A percentile compares a stretch with the other conserved stretches of the same genome.
These are phyloP conservation scores for Hyla sarda DNA, from an alignment of 2,113 vertebrate species.

Conservation along the genomic window DNA sequence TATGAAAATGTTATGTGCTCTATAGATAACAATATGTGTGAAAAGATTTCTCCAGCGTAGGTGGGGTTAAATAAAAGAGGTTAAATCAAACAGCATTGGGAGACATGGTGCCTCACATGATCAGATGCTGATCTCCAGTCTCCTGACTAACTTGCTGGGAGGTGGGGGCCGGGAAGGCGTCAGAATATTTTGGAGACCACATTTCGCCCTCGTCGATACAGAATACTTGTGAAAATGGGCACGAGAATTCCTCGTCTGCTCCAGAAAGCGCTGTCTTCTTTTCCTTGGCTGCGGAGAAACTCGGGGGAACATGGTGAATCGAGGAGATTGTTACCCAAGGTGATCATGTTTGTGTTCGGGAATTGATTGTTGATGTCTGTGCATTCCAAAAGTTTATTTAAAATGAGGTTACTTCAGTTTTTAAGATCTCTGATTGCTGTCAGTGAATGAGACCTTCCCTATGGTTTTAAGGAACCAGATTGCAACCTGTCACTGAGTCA, in stretches of 20 bases:
- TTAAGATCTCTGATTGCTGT: too few species aligned
- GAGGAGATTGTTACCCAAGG: conserved; percentile 38
- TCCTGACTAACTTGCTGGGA: not conserved
- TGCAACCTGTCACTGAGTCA: too few species aligned
- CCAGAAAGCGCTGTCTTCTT: not conserved
- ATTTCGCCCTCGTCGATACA: not conserved
- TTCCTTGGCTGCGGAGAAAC: not conserved
- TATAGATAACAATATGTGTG: too few species aligned
- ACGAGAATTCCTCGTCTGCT: not conserved
- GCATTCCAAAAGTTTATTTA: too few species aligned
- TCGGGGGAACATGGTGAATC: not conserved
- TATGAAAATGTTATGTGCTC: too few species aligned
- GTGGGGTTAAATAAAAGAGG: not conserved
- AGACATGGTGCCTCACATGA: conserved; percentile 47
- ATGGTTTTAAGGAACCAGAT: too few species aligned
- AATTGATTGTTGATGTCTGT: not conserved
- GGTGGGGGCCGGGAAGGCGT: not conserved
- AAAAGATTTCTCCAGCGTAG: too few species aligned
- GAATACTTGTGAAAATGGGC: not conserved
- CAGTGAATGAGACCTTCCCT: too few species aligned
- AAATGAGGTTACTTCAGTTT: too few species aligned
- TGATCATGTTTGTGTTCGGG: not conserved
- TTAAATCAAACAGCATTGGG: not conserved
- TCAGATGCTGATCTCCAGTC: conserved; percentile 1
- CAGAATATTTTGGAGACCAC: not conserved